Evolutionary conservation across 2,888 invertebrate genomes (phyloP).

Genomic region (Acanthopleura granulata): DNA sequence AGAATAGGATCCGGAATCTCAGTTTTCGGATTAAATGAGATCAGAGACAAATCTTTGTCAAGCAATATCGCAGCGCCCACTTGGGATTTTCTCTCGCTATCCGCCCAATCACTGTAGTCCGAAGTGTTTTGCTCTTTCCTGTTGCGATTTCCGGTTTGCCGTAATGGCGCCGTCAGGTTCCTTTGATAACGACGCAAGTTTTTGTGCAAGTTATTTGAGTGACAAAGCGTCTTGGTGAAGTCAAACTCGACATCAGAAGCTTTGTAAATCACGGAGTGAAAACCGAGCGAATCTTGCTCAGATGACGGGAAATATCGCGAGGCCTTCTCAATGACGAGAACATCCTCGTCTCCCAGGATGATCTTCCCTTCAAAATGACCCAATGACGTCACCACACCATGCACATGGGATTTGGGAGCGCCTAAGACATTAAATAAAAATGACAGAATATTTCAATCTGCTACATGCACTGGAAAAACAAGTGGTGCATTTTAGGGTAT

Average conservation of each 20-base stretch:
- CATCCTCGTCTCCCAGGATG: conserved; percentile 72
- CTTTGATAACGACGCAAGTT: conserved; percentile 36
- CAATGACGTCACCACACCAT: conserved; percentile 87
- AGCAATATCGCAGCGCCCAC: background rate
- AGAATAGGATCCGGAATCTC: background rate
- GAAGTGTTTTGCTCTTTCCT: background rate
- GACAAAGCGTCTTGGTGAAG: conserved; percentile 39
- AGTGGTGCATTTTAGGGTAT: no score
- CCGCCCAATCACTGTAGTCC: background rate
- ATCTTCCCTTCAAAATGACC: conserved; percentile 93
- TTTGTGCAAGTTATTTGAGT: conserved; percentile 42
- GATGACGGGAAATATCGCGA: conserved; percentile 82
- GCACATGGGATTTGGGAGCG: conserved; percentile 85
- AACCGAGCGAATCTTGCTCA: conserved; percentile 74
- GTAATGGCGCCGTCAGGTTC: background rate
- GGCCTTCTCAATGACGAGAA: conserved; percentile 93
- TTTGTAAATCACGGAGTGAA: conserved; percentile 93
- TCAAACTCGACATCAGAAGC: conserved; percentile 84
- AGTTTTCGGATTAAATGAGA: background rate
- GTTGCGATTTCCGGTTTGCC: background rate
- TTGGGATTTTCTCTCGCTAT: background rate
- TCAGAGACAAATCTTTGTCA: background rate
- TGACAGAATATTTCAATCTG: no score
- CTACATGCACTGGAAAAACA: no score
- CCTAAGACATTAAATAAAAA: conserved; percentile 72